These are phyloP conservation scores for Anastrepha ludens DNA, from an alignment of 1,140 invertebrate genomes.

Conservation along the genomic window DNA sequence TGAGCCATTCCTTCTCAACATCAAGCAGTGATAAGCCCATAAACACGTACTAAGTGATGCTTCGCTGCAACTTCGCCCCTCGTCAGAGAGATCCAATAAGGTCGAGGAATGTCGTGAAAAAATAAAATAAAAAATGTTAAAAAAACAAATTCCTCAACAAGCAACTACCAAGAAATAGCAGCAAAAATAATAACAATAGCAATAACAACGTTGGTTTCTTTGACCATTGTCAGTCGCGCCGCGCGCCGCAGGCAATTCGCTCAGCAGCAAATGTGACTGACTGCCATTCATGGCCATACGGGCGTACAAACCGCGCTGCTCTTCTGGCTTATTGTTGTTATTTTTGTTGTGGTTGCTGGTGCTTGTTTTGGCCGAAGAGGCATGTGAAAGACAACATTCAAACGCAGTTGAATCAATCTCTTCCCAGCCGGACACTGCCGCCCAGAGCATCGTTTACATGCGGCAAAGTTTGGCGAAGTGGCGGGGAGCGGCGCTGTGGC, in stretches of 20 bases:
- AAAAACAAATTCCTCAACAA: not conserved
- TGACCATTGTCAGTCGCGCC: not conserved
- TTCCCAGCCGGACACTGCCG: not conserved
- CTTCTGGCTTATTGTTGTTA: not conserved
- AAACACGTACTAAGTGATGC: conserved; percentile 41
- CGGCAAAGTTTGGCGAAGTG: not conserved
- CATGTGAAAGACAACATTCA: conserved; percentile 35
- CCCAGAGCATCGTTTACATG: not conserved
- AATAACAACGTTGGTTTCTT: not conserved
- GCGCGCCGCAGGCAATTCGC: not conserved
- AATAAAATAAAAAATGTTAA: not conserved
- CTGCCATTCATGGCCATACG: not conserved
- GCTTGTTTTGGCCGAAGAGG: conserved; percentile 15
- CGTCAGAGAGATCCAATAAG: not conserved
- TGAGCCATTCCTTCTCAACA: conserved; percentile 20
- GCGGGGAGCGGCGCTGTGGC: not conserved
- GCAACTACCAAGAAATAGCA: not conserved
- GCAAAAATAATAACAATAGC: conserved; percentile 7
- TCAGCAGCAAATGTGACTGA: not conserved
- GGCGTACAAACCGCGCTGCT: not conserved
- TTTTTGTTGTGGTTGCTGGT: not conserved
- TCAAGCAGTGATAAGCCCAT: conserved; percentile 38
- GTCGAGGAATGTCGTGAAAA: not conserved
- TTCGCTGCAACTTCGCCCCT: not conserved
- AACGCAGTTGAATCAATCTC: not conserved